A percentile compares a stretch with the other conserved stretches of the same genome.
phyloP scores from a whole-genome alignment of 2,797 vertebrate genomes.

The Pangasius sanitwongsei region DNA sequence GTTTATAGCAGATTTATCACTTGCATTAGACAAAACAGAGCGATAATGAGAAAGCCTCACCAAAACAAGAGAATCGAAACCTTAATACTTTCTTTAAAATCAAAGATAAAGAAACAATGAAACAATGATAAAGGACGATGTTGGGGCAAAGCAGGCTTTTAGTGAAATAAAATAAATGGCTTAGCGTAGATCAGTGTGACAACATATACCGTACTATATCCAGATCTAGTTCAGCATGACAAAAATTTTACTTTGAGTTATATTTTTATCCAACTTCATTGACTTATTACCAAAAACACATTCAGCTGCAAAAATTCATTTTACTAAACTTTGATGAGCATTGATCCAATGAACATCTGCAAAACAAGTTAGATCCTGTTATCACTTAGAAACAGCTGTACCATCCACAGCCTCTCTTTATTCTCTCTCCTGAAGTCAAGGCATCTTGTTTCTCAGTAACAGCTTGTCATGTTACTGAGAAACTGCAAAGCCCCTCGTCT shows the following conservation, averaged over 20 bases:
- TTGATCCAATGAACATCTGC: too few species aligned
- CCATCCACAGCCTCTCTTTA: not conserved
- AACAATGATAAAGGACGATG: not conserved
- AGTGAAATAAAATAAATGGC: not conserved
- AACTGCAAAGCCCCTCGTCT: not conserved
- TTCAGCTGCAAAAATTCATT: not conserved
- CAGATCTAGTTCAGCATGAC: not conserved
- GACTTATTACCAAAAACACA: not conserved
- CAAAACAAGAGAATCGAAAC: not conserved
- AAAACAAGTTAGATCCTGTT: not conserved
- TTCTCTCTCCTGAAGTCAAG: not conserved
- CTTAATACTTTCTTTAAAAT: not conserved
- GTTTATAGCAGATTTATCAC: not conserved
- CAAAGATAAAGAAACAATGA: not conserved
- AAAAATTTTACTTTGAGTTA: too few species aligned
- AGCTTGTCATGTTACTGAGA: not conserved
- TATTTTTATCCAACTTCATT: not conserved
- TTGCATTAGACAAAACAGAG: constrained; percentile 1
- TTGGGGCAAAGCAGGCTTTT: not conserved
- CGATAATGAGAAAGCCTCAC: not conserved
- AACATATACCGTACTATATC: too few species aligned
- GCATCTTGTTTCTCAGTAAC: not conserved
- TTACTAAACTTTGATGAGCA: not conserved
- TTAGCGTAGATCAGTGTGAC: not conserved
- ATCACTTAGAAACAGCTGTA: not conserved